A percentile compares a stretch with the other conserved stretches of the same genome.
These are phyloP conservation scores for Adoxophyes honmai DNA, from an alignment of 1,140 invertebrate species.

Conservation along the genomic window DNA sequence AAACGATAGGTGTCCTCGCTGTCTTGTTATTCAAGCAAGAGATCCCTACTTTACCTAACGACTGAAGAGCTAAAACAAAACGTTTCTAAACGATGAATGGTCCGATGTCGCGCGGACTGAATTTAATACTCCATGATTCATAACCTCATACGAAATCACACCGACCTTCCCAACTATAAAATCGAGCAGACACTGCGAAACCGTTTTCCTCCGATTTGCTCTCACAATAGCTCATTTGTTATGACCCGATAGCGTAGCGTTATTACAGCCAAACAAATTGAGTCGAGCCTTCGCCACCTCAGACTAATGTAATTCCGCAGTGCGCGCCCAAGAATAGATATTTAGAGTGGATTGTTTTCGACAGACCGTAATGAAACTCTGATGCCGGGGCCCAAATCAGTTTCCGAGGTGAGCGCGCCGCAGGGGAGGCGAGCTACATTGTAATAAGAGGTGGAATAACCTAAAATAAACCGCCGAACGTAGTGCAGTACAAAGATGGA, in stretches of 20 bases:
- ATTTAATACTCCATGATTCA: slow-evolving; percentile 24
- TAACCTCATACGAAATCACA: slow-evolving; percentile 31
- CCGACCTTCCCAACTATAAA: slow-evolving; percentile 40
- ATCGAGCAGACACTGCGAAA: slow-evolving; percentile 64
- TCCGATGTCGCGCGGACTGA: not conserved
- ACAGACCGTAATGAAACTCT: slow-evolving; percentile 77
- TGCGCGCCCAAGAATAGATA: slow-evolving; percentile 75
- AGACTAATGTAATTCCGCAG: slow-evolving; percentile 75
- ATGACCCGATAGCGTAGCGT: slow-evolving; percentile 72
- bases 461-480: slow-evolving; percentile 71
- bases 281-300: slow-evolving; percentile 75
- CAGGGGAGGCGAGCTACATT: slow-evolving; percentile 71
- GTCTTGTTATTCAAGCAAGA: not conserved
- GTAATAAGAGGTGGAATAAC: slow-evolving; percentile 75
- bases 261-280: slow-evolving; percentile 76
- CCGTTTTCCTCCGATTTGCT: slow-evolving; percentile 66
- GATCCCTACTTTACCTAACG: not conserved
- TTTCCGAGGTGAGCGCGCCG: slow-evolving; percentile 71
- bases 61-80: not conserved
- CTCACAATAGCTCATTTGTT: slow-evolving; percentile 74
- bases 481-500: slow-evolving; percentile 66
- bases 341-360: slow-evolving; percentile 77
- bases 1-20: slow-evolving; percentile 2
- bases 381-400: slow-evolving; percentile 71
- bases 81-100: not conserved